Evolutionary conservation across 2,888 invertebrate species (phyloP).

Genomic region (Amphipoea lucens): DNA sequence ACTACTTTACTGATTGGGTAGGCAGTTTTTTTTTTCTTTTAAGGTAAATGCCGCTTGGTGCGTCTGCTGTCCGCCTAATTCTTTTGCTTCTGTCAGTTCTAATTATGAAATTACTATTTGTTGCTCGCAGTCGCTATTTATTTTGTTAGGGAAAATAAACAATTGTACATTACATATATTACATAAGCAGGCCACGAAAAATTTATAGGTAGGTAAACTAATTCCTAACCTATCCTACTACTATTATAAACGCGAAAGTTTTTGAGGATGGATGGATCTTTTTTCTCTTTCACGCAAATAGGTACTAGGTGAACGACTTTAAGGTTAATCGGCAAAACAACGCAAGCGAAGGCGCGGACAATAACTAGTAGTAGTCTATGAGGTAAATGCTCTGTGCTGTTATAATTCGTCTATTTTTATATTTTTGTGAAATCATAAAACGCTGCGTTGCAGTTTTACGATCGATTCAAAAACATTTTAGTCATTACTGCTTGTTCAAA

Average conservation of each 20-base stretch:
- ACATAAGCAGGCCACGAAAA: too few relatives aligned
- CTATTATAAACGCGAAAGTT: not conserved
- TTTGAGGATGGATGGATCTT: not conserved
- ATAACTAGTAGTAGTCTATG: not conserved
- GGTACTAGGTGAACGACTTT: not conserved
- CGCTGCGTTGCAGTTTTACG: not conserved
- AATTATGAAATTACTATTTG: slow-evolving; percentile 13
- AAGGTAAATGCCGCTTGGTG: not conserved
- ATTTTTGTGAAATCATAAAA: not conserved
- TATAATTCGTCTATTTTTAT: not conserved
- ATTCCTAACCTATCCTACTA: too few relatives aligned
- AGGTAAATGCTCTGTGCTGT: not conserved
- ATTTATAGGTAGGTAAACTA: too few relatives aligned
- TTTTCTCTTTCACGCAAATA: not conserved
- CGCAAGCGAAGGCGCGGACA: not conserved
- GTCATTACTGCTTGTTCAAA: not conserved
- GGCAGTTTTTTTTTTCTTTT: slow-evolving; percentile 42
- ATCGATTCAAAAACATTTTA: not conserved
- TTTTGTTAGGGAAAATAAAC: too few relatives aligned
- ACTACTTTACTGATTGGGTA: slow-evolving; percentile 66
- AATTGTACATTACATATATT: too few relatives aligned
- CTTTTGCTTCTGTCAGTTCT: slow-evolving; percentile 3
- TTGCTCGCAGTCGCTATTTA: not conserved
- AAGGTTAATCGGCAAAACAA: not conserved
- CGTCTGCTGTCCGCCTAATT: not conserved